Percentiles rank a stretch among this genome's conserved stretches.
Evolutionary conservation across 2,113 vertebrate genomes (phyloP).

Genomic region (Chaetura pelagica): DNA sequence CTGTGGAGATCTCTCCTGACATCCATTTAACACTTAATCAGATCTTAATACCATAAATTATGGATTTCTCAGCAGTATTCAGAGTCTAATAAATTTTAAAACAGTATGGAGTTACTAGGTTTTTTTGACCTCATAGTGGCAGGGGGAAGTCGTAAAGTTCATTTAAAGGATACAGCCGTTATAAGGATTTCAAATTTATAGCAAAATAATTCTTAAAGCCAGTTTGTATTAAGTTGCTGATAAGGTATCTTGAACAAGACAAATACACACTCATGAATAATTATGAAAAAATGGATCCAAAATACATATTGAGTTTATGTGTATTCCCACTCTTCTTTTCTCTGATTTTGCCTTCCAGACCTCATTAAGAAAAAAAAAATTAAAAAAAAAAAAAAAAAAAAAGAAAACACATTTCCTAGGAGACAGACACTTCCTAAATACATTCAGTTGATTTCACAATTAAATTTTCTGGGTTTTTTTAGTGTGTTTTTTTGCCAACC

Average conservation of each 20-base stretch:
- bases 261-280: conserved; percentile 7
- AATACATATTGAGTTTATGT: background rate
- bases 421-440: background rate
- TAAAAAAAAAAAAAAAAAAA: background rate
- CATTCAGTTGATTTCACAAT: background rate
- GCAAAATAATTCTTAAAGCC: background rate
- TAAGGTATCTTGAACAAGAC: background rate
- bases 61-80: conserved; percentile 42
- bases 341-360: background rate
- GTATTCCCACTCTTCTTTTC: background rate
- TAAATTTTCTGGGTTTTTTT: background rate
- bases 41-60: conserved; percentile 43
- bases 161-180: background rate
- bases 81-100: conserved; percentile 31
- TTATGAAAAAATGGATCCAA: background rate
- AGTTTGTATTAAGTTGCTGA: conserved; percentile 9
- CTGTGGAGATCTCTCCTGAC: conserved; percentile 32
- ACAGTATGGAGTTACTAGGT: background rate
- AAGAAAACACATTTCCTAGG: background rate
- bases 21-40: conserved; percentile 65
- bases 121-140: conserved; percentile 32
- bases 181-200: background rate
- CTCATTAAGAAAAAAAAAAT: background rate
- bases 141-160: conserved; percentile 11
- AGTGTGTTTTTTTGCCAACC: background rate